These are phyloP conservation scores for Acipenser transmontanus DNA, from an alignment of 2,797 vertebrate genomes.

Conservation along the genomic window DNA sequence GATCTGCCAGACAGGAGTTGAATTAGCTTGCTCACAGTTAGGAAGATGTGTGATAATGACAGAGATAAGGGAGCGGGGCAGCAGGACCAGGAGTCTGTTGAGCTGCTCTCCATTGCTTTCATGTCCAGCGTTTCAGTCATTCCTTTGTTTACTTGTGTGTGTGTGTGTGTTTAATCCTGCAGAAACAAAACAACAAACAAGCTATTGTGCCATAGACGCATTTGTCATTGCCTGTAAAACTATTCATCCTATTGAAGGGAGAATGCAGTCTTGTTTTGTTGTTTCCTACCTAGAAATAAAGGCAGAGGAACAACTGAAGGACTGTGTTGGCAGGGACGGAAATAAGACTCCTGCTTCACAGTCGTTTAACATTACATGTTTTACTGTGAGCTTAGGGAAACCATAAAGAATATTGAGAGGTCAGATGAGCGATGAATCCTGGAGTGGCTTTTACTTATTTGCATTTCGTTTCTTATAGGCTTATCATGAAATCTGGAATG, in stretches of 20 bases:
- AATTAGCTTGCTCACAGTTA: not conserved
- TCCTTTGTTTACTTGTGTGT: conserved; percentile 2
- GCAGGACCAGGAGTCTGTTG: not conserved
- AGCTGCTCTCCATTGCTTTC: not conserved
- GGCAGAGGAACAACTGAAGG: not conserved
- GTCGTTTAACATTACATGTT: no score
- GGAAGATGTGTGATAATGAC: not conserved
- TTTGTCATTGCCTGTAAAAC: not conserved
- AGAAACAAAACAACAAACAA: not conserved
- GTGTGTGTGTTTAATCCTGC: not conserved
- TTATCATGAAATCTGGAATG: no score
- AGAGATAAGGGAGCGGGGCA: not conserved
- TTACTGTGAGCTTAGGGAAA: no score
- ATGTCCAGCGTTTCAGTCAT: not conserved
- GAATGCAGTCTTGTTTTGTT: not conserved
- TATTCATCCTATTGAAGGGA: not conserved
- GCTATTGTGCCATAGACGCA: not conserved
- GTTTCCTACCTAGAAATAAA: not conserved
- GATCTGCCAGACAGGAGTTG: not conserved
- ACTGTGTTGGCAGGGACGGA: not conserved
- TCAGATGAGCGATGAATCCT: no score
- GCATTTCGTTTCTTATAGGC: no score
- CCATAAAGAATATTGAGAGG: no score
- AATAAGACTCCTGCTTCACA: no score
- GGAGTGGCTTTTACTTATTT: no score